Evolutionary conservation across 1,140 invertebrate genomes (phyloP).

Genomic region (Calycopis cecrops): DNA sequence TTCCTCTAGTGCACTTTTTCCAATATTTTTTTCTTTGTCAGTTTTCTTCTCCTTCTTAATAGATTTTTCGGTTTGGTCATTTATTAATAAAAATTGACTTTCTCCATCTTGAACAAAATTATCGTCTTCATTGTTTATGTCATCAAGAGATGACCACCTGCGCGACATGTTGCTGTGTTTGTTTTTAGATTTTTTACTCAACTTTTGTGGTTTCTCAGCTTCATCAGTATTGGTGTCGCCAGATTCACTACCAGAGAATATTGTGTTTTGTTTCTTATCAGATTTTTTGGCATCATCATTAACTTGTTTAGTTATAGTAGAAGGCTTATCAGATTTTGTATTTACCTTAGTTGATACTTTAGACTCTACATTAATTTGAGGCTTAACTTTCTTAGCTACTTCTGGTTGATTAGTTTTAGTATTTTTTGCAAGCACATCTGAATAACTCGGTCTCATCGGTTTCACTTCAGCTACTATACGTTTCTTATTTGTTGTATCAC

Average conservation of each 20-base stretch:
- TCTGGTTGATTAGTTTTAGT: constrained; percentile 57
- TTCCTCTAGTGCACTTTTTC: constrained; percentile 44
- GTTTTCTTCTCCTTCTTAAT: constrained; percentile 56
- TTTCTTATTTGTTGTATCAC: constrained; percentile 79
- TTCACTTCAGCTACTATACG: constrained; percentile 89
- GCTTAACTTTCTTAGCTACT: constrained; percentile 38
- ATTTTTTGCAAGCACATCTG: constrained; percentile 86
- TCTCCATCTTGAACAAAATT: constrained; percentile 49
- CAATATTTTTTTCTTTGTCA: constrained; percentile 41
- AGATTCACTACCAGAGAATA: constrained; percentile 72
- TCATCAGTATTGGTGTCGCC: constrained; percentile 66
- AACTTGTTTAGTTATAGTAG: constrained; percentile 41
- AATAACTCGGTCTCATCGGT: constrained; percentile 89
- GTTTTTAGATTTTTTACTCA: constrained; percentile 68
- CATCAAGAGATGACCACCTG: constrained; percentile 77
- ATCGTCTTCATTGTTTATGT: constrained; percentile 70
- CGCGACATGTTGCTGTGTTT: constrained; percentile 70
- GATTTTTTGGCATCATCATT: constrained; percentile 68
- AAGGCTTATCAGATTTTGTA: constrained; percentile 50
- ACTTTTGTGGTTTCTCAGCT: constrained; percentile 57
- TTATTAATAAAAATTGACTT: constrained; percentile 67
- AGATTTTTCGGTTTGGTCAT: constrained; percentile 50
- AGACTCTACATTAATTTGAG: constrained; percentile 43
- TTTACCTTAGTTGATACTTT: constrained; percentile 64
- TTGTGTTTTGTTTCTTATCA: constrained; percentile 50